Evolutionary conservation across 2,888 invertebrate genomes (phyloP), one percentile per base, ranked within the genome.

Genomic region (Ophioninae sp.): DNA sequence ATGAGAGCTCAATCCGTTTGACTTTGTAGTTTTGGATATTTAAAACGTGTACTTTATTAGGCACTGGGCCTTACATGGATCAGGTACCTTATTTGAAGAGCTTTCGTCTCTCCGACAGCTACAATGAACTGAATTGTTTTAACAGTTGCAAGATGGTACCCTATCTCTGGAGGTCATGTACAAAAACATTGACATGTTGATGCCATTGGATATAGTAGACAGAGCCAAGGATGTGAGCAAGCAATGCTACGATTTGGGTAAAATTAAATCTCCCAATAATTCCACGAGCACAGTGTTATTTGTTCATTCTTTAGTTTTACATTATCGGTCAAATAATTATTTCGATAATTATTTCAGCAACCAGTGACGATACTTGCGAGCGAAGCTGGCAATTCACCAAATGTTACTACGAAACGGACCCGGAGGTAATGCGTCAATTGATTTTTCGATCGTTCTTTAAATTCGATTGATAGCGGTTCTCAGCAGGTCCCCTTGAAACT

Each of bases 111-210:
- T 41, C 17, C 67, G 17, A 17, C n/a, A 62, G 56, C 13, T 50
- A 5, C 7, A 50, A 50, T 21, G n/a, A 56, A 37, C 10, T 44
- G 59, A 68, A 79, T 68, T 7, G 10, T 80, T 79, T 56, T 17
- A 23, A 84, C 88, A 94, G 94, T 90, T 94, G 23, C 95, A 94
- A 92, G 94, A 94, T 82, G 94, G 94, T 0, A 93, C 93, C 88
- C 78, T 95, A 6, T 93, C 93, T 86, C 93, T 93, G 67, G 94
- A 94, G 20, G 92, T 93, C 0, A 94, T 94, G 0, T 86, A 93
- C 67, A 93, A 93, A 69, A 95, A 95, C 88, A 92, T 94, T 0
- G 88, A 89, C 7, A 74, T 87, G 0, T 76, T 90, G 88, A 77
- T 91, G 75, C 73, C 85, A 0, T 85, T 86, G 0, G 88, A 90